These are phyloP conservation scores for Megalonaias nervosa DNA, from an alignment of 1,140 invertebrate genomes.

Conservation along the genomic window DNA sequence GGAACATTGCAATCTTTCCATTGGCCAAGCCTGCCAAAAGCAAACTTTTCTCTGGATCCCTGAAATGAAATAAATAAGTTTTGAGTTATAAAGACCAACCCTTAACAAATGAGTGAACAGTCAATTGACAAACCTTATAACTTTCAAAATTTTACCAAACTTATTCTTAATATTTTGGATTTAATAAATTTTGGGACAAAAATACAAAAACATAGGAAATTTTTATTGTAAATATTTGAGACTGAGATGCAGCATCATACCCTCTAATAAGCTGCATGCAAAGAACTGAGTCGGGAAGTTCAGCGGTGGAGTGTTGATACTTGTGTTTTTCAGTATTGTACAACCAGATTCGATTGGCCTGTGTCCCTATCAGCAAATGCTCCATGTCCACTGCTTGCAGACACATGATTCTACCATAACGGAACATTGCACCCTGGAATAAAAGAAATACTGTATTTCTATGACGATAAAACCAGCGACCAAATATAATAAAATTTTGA, in stretches of 20 bases:
- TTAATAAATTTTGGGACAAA: not conserved
- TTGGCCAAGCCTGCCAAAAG: constrained; percentile 57
- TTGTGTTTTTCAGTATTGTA: constrained; percentile 44
- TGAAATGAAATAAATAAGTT: constrained; percentile 20
- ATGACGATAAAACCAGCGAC: no score
- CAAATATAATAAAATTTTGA: no score
- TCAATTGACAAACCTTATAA: not conserved
- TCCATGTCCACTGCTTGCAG: constrained; percentile 42
- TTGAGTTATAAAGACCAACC: not conserved
- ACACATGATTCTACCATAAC: constrained; percentile 54
- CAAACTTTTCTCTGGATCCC: constrained; percentile 34
- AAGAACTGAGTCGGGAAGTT: constrained; percentile 52
- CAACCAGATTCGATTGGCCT: constrained; percentile 53
- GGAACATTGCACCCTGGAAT: constrained; percentile 45
- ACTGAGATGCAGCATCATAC: constrained; percentile 21
- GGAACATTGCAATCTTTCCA: constrained; percentile 50
- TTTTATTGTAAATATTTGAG: not conserved
- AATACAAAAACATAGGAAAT: not conserved
- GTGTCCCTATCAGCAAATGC: constrained; percentile 51
- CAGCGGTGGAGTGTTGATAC: constrained; percentile 34
- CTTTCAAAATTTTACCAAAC: no score
- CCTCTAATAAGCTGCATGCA: constrained; percentile 42
- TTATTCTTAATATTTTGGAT: no score
- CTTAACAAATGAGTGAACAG: not conserved
- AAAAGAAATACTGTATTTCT: no score